phyloP scores from a whole-genome alignment of 2,888 invertebrate species.

The Orthosia gothica region DNA sequence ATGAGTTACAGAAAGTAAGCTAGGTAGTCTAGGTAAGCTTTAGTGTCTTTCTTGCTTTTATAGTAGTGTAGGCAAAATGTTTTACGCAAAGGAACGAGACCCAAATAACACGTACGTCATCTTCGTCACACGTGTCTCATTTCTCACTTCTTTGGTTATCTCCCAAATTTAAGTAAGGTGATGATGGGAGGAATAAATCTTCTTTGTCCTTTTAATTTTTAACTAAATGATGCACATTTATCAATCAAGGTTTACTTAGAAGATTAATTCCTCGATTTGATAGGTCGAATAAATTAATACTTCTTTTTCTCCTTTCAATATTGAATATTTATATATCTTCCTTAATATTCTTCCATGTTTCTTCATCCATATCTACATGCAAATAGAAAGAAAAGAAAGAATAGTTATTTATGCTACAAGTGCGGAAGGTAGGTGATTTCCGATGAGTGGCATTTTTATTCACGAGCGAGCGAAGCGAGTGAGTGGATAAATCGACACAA shows the following conservation, averaged over 20 bases:
- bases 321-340: not conserved
- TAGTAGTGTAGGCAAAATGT: slow-evolving; percentile 50
- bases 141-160: slow-evolving; percentile 44
- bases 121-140: slow-evolving; percentile 36
- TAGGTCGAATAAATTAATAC: not conserved
- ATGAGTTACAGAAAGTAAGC: too few species aligned
- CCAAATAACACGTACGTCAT: slow-evolving; percentile 46
- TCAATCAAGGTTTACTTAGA: not conserved
- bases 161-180: slow-evolving; percentile 38
- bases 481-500: too few species aligned
- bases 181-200: not conserved
- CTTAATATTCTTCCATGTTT: too few species aligned
- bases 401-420: too few species aligned
- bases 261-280: not conserved
- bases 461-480: too few species aligned
- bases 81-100: slow-evolving; percentile 54
- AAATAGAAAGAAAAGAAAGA: too few species aligned
- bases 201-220: not conserved
- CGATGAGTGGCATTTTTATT: too few species aligned
- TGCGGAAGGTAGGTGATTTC: too few species aligned
- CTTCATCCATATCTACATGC: not conserved
- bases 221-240: not conserved
- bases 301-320: too few species aligned
- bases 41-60: slow-evolving; percentile 37
- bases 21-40: slow-evolving; percentile 37